phyloP scores from a whole-genome alignment of 2,888 invertebrate species.

The Andrena bucephala region DNA sequence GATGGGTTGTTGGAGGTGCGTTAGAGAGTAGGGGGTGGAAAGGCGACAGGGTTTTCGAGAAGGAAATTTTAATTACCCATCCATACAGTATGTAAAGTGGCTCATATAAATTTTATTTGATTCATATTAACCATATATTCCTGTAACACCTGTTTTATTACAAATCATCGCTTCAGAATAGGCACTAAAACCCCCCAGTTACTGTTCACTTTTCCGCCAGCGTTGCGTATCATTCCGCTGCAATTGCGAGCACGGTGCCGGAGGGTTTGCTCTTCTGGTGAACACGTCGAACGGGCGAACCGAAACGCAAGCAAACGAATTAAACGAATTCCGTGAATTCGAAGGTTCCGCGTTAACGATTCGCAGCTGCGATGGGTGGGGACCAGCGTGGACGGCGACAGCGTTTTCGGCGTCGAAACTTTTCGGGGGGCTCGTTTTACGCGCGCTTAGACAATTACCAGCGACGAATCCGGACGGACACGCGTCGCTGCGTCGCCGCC shows the following conservation, averaged over 20 bases:
- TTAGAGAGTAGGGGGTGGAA: neutral
- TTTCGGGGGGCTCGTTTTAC: conserved; percentile 54
- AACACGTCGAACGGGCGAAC: neutral
- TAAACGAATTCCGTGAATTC: conserved; percentile 28
- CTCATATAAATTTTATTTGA: no score
- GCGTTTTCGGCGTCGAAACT: conserved; percentile 43
- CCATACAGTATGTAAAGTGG: neutral
- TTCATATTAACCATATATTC: no score
- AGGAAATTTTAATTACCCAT: neutral
- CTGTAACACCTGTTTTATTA: no score
- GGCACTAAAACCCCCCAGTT: neutral
- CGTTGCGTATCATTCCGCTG: neutral
- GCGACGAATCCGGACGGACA: conserved; percentile 29
- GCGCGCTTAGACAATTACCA: conserved; percentile 62
- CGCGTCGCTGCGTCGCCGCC: conserved; percentile 44
- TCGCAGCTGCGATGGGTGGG: neutral
- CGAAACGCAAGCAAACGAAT: conserved; percentile 8
- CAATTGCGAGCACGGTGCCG: neutral
- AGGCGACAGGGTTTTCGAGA: neutral
- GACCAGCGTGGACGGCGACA: conserved; percentile 13
- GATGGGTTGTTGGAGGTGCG: neutral
- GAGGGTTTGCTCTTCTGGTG: neutral
- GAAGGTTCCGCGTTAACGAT: neutral
- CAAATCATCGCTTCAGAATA: neutral
- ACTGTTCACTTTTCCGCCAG: conserved; percentile 2